Conservation (phyloP, 2,113 vertebrate species). For the Oncorhynchus clarkii region DNA sequence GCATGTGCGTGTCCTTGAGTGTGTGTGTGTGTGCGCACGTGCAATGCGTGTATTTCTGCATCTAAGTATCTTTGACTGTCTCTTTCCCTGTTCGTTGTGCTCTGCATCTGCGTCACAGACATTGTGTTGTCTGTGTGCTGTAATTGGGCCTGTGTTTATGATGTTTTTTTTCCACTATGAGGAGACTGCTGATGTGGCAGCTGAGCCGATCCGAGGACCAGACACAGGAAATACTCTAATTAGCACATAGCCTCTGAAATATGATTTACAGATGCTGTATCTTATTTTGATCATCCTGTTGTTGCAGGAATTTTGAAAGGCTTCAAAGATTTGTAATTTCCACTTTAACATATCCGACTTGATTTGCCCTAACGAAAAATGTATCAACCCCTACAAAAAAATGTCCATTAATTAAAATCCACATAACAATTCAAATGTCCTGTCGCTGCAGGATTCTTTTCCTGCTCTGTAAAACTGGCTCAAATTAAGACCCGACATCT, state of each 20-base stretch:
- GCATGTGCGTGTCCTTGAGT: neutral
- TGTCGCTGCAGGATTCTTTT: no score
- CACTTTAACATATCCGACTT: no score
- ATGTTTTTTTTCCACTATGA: constrained; percentile 1
- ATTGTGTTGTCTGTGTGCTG: neutral
- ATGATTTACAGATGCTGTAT: neutral
- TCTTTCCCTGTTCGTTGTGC: neutral
- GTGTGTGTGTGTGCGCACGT: neutral
- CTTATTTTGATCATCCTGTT: neutral
- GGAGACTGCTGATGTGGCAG: constrained; percentile 7
- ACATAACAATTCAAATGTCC: no score
- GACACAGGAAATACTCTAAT: constrained; percentile 3
- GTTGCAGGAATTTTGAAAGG: neutral
- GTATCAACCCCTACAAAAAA: no score
- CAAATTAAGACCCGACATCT: no score
- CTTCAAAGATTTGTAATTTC: neutral
- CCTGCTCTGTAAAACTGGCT: no score
- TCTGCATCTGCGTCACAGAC: neutral
- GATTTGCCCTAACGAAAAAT: no score
- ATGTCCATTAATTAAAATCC: no score
- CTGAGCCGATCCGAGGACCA: neutral
- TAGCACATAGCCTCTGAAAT: neutral
- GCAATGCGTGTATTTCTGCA: neutral
- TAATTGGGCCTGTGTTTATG: neutral
- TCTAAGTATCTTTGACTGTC: neutral